A percentile compares a stretch with the other conserved stretches of the same genome.
Conservation (phyloP, 2,888 invertebrate species). For the Tetragnatha montana region DNA sequence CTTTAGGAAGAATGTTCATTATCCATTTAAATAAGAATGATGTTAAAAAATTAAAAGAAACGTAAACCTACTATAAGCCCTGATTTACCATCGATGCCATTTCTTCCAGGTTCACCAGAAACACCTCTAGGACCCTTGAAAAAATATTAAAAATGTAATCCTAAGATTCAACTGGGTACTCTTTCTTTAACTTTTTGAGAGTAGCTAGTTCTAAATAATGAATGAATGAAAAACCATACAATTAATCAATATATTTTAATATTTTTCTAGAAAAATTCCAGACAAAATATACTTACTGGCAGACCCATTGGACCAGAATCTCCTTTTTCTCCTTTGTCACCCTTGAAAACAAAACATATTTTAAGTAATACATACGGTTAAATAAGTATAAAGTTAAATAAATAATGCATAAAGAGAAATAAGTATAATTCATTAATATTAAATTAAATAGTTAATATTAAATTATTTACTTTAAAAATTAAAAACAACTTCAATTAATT, state of each 20-base stretch:
- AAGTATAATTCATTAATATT: background rate
- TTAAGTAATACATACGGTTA: too few relatives aligned
- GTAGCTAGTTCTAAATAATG: too few relatives aligned
- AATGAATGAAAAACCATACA: too few relatives aligned
- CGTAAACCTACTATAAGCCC: slow-evolving; percentile 85
- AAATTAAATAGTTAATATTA: too few relatives aligned
- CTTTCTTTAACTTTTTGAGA: background rate
- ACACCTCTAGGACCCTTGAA: slow-evolving; percentile 82
- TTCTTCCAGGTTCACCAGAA: slow-evolving; percentile 84
- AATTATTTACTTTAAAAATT: too few relatives aligned
- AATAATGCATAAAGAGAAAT: background rate
- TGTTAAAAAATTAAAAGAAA: background rate
- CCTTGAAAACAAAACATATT: slow-evolving; percentile 78
- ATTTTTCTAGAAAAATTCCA: background rate
- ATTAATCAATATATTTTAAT: too few relatives aligned
- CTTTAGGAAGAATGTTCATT: too few relatives aligned
- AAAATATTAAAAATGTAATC: background rate
- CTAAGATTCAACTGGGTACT: background rate
- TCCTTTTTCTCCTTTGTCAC: slow-evolving; percentile 88
- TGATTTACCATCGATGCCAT: slow-evolving; percentile 84
- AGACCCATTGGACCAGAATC: slow-evolving; percentile 96
- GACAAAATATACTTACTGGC: slow-evolving; percentile 84
- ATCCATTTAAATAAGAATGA: too few relatives aligned
- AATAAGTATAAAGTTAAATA: too few relatives aligned
- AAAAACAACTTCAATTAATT: too few relatives aligned